Evolutionary conservation across 2,797 vertebrate species (phyloP).

Genomic region (Anabas testudineus): DNA sequence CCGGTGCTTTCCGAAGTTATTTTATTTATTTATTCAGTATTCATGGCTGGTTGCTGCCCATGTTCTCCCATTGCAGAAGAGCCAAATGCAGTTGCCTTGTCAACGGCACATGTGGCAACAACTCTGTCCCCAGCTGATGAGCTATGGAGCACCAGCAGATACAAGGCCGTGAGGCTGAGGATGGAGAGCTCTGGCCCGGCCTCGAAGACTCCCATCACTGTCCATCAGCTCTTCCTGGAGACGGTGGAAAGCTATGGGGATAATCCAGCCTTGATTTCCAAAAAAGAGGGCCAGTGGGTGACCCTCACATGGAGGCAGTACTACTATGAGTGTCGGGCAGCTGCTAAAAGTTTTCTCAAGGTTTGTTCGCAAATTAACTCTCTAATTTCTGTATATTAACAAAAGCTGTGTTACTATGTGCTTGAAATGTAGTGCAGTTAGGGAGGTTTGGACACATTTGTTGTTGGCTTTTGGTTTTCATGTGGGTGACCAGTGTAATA

Average conservation of each 20-base stretch:
- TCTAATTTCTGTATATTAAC: background rate
- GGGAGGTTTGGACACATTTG: background rate
- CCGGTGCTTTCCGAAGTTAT: background rate
- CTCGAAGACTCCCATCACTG: conserved; percentile 77
- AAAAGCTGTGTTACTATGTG: background rate
- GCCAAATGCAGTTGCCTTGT: conserved; percentile 44
- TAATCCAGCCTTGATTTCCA: conserved; percentile 74
- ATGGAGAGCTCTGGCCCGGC: conserved; percentile 74
- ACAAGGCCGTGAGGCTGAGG: conserved; percentile 80
- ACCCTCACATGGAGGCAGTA: conserved; percentile 81
- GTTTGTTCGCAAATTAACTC: conserved; percentile 58
- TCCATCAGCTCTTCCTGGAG: conserved; percentile 83
- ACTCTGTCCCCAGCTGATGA: conserved; percentile 70
- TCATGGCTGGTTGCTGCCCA: conserved; percentile 58
- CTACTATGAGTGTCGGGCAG: conserved; percentile 79
- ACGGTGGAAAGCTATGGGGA: conserved; percentile 72
- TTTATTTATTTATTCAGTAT: too few species aligned
- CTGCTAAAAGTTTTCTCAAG: conserved; percentile 88
- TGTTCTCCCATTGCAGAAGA: conserved; percentile 59
- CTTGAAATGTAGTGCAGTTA: background rate
- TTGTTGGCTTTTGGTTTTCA: background rate
- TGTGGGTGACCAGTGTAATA: background rate
- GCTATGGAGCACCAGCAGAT: conserved; percentile 75
- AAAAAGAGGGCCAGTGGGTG: conserved; percentile 71
- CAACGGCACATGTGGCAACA: background rate